phyloP scores from a whole-genome alignment of 2,113 vertebrate species.

The Tichodroma muraria region DNA sequence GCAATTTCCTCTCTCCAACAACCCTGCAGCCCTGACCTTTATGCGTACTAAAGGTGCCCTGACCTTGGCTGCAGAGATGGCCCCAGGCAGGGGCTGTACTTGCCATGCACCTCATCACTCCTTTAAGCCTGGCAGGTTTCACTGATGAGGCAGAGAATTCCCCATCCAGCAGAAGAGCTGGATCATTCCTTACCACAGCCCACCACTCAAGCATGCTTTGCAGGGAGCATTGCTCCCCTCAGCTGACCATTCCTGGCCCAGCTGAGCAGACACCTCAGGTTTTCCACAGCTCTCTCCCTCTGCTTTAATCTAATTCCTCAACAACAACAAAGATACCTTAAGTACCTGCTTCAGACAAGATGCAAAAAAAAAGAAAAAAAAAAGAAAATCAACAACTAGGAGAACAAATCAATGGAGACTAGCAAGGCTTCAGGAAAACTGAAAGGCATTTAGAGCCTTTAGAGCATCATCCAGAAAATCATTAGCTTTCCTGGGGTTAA shows the following conservation, averaged over 20 bases:
- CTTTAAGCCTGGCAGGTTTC: neutral
- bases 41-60: neutral
- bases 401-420: constrained; percentile 6
- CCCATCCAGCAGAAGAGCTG: neutral
- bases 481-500: constrained; percentile 3
- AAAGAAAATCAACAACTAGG: neutral
- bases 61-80: neutral
- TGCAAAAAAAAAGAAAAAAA: neutral
- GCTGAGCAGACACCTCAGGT: neutral
- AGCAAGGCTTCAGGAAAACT: constrained; percentile 9
- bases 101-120: neutral
- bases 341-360: neutral
- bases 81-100: neutral
- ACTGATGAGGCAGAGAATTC: neutral
- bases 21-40: neutral
- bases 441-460: constrained; percentile 12
- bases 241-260: rapidly evolving
- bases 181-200: neutral
- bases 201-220: rapidly evolving
- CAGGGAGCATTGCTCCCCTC: too few relatives aligned
- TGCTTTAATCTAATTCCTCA: neutral
- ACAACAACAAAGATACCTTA: neutral
- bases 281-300: neutral
- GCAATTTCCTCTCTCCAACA: neutral
- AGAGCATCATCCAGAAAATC: constrained; percentile 5